Percentiles rank a stretch among this genome's conserved stretches.
Evolutionary conservation across 2,113 vertebrate genomes (phyloP).

Genomic region (Falco punctatus): DNA sequence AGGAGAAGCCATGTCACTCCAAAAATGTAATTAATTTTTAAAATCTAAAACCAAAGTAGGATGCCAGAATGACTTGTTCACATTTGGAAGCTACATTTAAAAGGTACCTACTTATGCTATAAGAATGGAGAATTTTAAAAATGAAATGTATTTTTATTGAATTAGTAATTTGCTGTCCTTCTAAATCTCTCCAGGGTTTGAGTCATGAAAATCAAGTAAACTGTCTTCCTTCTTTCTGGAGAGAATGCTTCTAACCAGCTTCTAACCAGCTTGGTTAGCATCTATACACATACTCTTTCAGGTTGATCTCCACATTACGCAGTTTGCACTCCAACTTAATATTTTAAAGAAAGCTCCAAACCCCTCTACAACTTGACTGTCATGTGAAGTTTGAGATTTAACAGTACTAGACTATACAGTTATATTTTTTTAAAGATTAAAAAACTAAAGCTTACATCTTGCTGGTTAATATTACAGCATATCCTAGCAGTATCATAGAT

Average conservation of each 20-base stretch:
- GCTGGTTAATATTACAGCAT: background rate
- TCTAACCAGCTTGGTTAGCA: background rate
- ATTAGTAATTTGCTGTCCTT: background rate
- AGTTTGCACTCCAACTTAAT: background rate
- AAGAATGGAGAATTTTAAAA: background rate
- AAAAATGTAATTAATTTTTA: background rate
- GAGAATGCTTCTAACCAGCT: background rate
- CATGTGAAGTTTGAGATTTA: background rate
- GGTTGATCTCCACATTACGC: background rate
- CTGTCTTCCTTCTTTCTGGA: background rate
- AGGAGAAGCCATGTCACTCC: background rate
- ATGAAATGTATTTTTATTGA: background rate
- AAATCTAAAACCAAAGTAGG: background rate
- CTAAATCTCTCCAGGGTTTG: background rate
- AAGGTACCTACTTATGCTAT: background rate
- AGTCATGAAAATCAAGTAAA: background rate
- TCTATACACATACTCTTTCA: background rate
- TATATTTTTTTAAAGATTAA: background rate
- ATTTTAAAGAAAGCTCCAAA: background rate
- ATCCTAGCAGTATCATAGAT: fast-evolving
- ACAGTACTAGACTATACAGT: background rate
- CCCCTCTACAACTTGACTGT: background rate
- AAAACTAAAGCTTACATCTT: background rate
- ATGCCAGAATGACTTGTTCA: background rate
- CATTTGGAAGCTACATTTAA: background rate